A percentile compares a stretch with the other conserved stretches of the same genome.
Conservation (phyloP, 2,888 invertebrate genomes). For the Blastobasis adustella region DNA sequence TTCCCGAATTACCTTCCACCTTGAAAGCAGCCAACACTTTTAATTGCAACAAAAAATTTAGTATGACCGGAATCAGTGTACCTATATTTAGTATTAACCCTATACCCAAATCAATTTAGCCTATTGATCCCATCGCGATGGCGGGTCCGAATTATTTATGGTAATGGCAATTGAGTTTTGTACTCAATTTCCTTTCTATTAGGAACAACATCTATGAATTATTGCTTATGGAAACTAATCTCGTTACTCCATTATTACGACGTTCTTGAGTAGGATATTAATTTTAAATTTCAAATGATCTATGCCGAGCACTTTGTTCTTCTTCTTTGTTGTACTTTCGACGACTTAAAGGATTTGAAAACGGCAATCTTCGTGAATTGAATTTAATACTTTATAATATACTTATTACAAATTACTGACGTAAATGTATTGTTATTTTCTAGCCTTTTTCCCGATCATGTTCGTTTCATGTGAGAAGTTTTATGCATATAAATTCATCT, state of each 20-base stretch:
- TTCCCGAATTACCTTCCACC: neutral
- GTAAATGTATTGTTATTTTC: too few species aligned
- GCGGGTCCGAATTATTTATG: slow-evolving; percentile 37
- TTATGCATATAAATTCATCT: too few species aligned
- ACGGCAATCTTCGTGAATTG: neutral
- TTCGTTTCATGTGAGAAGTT: too few species aligned
- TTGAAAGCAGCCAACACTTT: neutral
- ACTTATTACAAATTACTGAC: too few species aligned
- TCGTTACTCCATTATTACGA: neutral
- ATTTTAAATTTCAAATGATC: too few species aligned
- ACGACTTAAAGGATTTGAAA: neutral
- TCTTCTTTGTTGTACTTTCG: too few species aligned
- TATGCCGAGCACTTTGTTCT: too few species aligned
- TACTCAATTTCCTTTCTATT: slow-evolving; percentile 52
- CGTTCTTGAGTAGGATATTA: too few species aligned
- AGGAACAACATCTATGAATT: slow-evolving; percentile 38
- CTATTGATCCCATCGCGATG: slow-evolving; percentile 32
- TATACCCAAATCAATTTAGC: slow-evolving; percentile 27
- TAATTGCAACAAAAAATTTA: neutral
- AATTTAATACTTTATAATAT: too few species aligned
- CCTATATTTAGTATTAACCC: slow-evolving; percentile 6
- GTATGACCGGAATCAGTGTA: neutral
- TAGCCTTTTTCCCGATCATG: too few species aligned
- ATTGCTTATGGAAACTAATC: slow-evolving; percentile 20
- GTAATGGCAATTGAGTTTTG: slow-evolving; percentile 51